These are phyloP conservation scores for Tachina grossa DNA, from an alignment of 2,888 invertebrate genomes.

Conservation along the genomic window DNA sequence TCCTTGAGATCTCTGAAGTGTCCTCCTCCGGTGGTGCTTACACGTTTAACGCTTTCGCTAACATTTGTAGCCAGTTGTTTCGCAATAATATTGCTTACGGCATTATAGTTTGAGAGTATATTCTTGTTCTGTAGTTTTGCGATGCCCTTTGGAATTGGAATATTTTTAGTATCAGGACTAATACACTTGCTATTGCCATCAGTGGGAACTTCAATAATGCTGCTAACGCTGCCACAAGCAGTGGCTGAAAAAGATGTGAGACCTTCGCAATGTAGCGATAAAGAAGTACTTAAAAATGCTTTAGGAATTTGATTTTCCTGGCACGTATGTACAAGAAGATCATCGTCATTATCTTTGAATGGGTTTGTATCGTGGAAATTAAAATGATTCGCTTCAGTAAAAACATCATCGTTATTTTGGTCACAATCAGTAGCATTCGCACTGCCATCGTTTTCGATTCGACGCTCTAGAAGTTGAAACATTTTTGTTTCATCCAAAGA, in stretches of 20 bases:
- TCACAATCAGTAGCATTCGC: constrained; percentile 66
- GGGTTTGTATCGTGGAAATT: constrained; percentile 82
- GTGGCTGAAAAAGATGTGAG: background rate
- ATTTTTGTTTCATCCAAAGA: constrained; percentile 87
- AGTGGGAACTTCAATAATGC: constrained; percentile 4
- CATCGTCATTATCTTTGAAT: constrained; percentile 77
- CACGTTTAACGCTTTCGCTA: constrained; percentile 77
- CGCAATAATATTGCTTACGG: constrained; percentile 80
- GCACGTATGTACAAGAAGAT: constrained; percentile 57
- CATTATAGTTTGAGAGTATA: constrained; percentile 77
- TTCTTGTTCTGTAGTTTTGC: constrained; percentile 78
- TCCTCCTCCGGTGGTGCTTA: constrained; percentile 81
- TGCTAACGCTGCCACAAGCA: constrained; percentile 45
- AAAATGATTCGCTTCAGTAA: constrained; percentile 73
- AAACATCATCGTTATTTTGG: constrained; percentile 76
- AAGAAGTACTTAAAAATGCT: constrained; percentile 74
- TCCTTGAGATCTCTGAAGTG: constrained; percentile 85
- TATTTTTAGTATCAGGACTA: constrained; percentile 26
- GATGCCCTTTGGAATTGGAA: constrained; percentile 73
- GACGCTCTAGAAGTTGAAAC: constrained; percentile 79
- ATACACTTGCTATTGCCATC: constrained; percentile 13
- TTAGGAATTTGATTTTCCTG: constrained; percentile 49
- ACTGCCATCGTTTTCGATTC: constrained; percentile 66
- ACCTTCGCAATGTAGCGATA: constrained; percentile 69
- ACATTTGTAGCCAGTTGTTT: constrained; percentile 79